A percentile compares a stretch with the other conserved stretches of the same genome.
These are phyloP conservation scores for Drosophila ironensis DNA, from an alignment of 1,140 invertebrate species.

Conservation along the genomic window DNA sequence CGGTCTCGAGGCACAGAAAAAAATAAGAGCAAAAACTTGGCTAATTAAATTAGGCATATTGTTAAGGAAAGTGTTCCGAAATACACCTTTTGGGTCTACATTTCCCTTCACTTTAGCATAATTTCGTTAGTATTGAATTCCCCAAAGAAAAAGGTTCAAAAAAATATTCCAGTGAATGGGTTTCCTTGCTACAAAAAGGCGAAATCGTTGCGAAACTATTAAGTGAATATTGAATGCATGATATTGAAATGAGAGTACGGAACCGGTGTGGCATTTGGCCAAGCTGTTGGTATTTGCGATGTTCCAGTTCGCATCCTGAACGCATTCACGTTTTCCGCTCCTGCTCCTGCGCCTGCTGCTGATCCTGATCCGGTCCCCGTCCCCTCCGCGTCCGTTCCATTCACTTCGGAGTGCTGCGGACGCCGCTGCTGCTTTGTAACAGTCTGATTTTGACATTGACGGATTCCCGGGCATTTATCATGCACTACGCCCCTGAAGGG, in stretches of 20 bases:
- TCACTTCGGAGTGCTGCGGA: constrained; percentile 33
- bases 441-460: constrained; percentile 80
- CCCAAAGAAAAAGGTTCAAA: no score
- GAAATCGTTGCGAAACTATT: constrained; percentile 15
- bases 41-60: not conserved
- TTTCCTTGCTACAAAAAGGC: not conserved
- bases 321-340: constrained; percentile 11
- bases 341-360: constrained; percentile 11
- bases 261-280: constrained; percentile 18
- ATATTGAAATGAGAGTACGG: constrained; percentile 33
- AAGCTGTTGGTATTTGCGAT: constrained; percentile 25
- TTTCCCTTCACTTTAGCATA: no score
- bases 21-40: not conserved
- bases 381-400: constrained; percentile 4
- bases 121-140: no score
- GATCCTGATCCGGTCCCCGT: not conserved
- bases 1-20: not conserved
- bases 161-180: not conserved
- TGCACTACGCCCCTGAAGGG: constrained; percentile 52
- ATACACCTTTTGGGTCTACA: no score
- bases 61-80: no score
- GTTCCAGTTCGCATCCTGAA: constrained; percentile 36
- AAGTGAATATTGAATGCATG: constrained; percentile 35
- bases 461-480: constrained; percentile 70
- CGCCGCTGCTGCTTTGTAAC: constrained; percentile 63